phyloP scores from a whole-genome alignment of 2,888 invertebrate genomes.

The Eudiplozoon nipponicum region DNA sequence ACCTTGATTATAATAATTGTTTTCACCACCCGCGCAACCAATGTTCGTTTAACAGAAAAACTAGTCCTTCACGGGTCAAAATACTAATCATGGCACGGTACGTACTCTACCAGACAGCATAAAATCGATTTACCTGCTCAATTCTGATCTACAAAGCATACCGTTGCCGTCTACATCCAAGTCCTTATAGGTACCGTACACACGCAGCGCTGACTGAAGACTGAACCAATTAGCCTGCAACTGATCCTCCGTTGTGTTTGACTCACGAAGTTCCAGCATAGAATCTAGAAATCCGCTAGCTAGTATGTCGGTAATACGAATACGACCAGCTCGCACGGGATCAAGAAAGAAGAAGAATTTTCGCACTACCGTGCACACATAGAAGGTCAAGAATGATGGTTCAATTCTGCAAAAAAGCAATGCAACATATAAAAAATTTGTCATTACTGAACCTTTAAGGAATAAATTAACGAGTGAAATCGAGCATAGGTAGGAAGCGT shows the following conservation, averaged over 20 bases:
- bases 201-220: constrained; percentile 37
- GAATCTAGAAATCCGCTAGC: constrained; percentile 67
- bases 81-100: too few relatives aligned
- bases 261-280: constrained; percentile 49
- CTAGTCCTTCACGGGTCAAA: too few relatives aligned
- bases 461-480: too few relatives aligned
- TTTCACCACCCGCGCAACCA: too few relatives aligned
- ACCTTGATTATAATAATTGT: too few relatives aligned
- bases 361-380: constrained; percentile 68
- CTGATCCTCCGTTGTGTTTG: constrained; percentile 45
- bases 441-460: background rate
- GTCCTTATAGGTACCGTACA: constrained; percentile 69
- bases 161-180: constrained; percentile 38
- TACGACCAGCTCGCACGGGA: constrained; percentile 49
- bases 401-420: constrained; percentile 3
- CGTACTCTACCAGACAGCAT: too few relatives aligned
- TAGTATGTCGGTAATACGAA: constrained; percentile 58
- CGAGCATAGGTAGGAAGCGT: too few relatives aligned
- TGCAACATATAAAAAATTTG: background rate
- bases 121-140: constrained; percentile 37
- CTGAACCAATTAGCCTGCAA: constrained; percentile 38
- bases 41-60: too few relatives aligned
- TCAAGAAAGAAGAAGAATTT: constrained; percentile 84
- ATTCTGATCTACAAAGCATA: constrained; percentile 59
- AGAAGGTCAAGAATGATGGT: constrained; percentile 49